Base-by-base conservation (phyloP, 2,888 invertebrate species). In the Thymelicus sylvestris region DNA sequence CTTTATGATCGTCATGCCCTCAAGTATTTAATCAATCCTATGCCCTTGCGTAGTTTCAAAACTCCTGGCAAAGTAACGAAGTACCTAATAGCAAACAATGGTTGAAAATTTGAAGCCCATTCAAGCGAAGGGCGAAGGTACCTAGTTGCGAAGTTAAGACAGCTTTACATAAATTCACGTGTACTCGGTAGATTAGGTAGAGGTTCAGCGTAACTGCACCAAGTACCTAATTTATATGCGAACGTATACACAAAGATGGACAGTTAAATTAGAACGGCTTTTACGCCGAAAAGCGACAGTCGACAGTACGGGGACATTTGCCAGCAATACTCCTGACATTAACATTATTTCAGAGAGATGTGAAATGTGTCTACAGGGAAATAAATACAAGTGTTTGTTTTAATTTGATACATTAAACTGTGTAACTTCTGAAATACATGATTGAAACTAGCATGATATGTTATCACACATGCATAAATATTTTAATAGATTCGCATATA, bases 121-220 rank as follows among this genome's bases (percentile, higher is more conserved):
- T 41, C 41, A 8, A 41, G 7, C 41, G 41, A 41, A 10, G 41
- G 41, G 41, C 10, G 10, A 41, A 7, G 41, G 7, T 41, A 7
- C 7, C 15, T 15, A 24, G 55, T 41, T 60, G n/a, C n/a, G 7
- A 13, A 47, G 66, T 66, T 31, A 47, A 47, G 24, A 15, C 50
- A 15, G 50, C 13, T 66, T 13, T 57, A 57, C n/a, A 59, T 38
- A 66, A 66, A 59, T 59, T 59, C 31, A n/a, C 57, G 47, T 57
- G 66, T 59, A 59, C 57, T 66, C 24, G n/a, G 41, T 41, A 66
- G 52, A 66, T 47, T n/a, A 65, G 41, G 52, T 39, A 64, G 38
- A 38, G 19, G 38, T 64, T 10, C 39, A 50, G 19, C 7, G 38
- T 64, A 64, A 65, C 41, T 65, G 65, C 65, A 55, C 47, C 12